Percentiles rank a stretch among this genome's conserved stretches.
These are phyloP conservation scores for Dascyllus trimaculatus DNA, from an alignment of 2,113 vertebrate genomes.

Conservation along the genomic window DNA sequence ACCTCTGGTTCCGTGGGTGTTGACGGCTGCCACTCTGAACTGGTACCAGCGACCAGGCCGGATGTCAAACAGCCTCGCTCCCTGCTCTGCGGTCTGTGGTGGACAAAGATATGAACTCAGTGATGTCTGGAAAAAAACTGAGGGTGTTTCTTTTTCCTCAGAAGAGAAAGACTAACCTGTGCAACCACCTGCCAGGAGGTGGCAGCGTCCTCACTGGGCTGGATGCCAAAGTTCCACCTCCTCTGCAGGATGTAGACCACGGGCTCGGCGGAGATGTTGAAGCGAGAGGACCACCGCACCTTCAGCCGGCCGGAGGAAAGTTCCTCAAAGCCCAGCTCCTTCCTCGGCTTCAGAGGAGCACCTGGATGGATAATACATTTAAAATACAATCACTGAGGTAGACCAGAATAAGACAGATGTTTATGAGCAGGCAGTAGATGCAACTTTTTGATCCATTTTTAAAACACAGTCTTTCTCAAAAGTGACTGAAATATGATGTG, in stretches of 20 bases:
- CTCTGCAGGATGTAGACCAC: constrained; percentile 91
- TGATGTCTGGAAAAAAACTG: too few species aligned
- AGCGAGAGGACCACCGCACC: constrained; percentile 92
- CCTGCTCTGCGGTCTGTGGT: constrained; percentile 89
- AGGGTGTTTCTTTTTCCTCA: too few species aligned
- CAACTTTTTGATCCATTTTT: too few species aligned
- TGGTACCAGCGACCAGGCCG: constrained; percentile 94
- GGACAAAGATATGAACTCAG: not conserved
- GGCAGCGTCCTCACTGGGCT: constrained; percentile 92
- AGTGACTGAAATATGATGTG: too few species aligned
- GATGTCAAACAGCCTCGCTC: constrained; percentile 81
- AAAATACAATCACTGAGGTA: not conserved
- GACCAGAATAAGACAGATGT: too few species aligned
- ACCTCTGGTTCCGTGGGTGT: constrained; percentile 91
- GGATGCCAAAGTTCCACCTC: constrained; percentile 94
- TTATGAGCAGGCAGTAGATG: too few species aligned
- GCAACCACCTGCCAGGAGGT: constrained; percentile 89
- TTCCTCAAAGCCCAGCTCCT: constrained; percentile 90
- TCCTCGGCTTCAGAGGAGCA: constrained; percentile 92
- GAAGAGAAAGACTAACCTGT: constrained; percentile 86
- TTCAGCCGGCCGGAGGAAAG: constrained; percentile 86
- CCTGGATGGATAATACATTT: constrained; percentile 73
- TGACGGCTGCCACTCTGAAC: constrained; percentile 93
- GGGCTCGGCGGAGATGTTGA: constrained; percentile 93
- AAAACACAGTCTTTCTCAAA: too few species aligned